Percentiles rank a stretch among this genome's conserved stretches.
Evolutionary conservation across 2,113 vertebrate genomes (phyloP).

Genomic region (pig (Sus scrofa)): T2T-Sscrofa CM000819.6:96363501-96364000

Average conservation of each 20-base stretch:
- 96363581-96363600: not conserved
- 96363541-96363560: not conserved
- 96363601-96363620: not conserved
- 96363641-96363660: not conserved
- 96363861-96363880: not conserved
- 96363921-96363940: conserved; percentile 5
- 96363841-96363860: not conserved
- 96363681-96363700: not conserved
- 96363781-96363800: not conserved
- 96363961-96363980: no score
- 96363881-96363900: not conserved
- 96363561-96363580: not conserved
- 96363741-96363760: not conserved
- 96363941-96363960: no score
- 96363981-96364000: no score
- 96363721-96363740: no score
- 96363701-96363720: no score
- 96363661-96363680: not conserved
- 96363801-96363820: not conserved
- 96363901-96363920: not conserved
- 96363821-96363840: not conserved
- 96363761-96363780: conserved; percentile 38
- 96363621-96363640: not conserved
- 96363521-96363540: not conserved
- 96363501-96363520: not conserved